A percentile compares a stretch with the other conserved stretches of the same genome.
Evolutionary conservation across 2,888 invertebrate species (phyloP).

Genomic region (Entomobrya multifasciata): DNA sequence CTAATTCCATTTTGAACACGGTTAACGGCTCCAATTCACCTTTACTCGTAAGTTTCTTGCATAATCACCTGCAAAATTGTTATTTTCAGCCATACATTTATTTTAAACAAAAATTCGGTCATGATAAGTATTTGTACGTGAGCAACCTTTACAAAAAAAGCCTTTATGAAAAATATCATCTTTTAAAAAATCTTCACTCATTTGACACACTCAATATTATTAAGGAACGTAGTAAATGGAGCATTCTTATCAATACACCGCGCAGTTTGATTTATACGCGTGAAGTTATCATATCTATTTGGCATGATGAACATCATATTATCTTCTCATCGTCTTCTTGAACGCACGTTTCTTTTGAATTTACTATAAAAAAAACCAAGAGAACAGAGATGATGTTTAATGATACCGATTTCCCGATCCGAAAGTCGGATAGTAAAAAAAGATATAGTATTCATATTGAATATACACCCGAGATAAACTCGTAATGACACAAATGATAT

Average conservation of each 20-base stretch:
- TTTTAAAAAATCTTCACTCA: background rate
- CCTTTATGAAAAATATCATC: constrained; percentile 3
- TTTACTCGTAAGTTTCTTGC: constrained; percentile 70
- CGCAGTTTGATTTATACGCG: constrained; percentile 50
- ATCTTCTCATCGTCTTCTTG: background rate
- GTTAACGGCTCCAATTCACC: constrained; percentile 74
- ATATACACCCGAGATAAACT: constrained; percentile 18
- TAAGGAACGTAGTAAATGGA: constrained; percentile 59
- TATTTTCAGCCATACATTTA: background rate
- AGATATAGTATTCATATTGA: background rate
- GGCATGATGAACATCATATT: constrained; percentile 29
- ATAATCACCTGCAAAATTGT: background rate
- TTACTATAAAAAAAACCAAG: background rate
- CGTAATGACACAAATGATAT: constrained; percentile 39
- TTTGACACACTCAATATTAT: background rate
- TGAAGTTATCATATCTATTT: constrained; percentile 48
- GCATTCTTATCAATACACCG: constrained; percentile 58
- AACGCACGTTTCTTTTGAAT: background rate
- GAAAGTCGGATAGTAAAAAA: constrained; percentile 22
- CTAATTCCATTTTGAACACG: constrained; percentile 72
- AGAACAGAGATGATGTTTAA: background rate
- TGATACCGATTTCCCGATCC: constrained; percentile 34
- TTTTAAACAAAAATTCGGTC: background rate
- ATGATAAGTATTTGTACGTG: background rate
- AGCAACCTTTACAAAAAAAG: background rate